Evolutionary conservation across 2,888 invertebrate genomes (phyloP).

Genomic region (Tiliacea aurago): DNA sequence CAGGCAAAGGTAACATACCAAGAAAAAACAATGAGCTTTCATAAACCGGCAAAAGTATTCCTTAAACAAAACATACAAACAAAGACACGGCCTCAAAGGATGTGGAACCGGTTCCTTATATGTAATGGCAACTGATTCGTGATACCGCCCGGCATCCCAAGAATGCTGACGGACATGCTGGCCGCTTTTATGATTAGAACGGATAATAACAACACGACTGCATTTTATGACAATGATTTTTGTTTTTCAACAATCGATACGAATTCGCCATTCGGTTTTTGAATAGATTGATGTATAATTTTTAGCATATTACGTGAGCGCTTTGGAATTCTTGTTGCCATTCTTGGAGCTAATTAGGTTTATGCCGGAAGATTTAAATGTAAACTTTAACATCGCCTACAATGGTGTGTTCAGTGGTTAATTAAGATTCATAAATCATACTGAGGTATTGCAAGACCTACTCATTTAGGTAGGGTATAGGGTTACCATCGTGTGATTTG

Average conservation of each 20-base stretch:
- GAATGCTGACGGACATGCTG: slow-evolving; percentile 73
- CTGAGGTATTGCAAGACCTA: background rate
- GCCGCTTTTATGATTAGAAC: slow-evolving; percentile 63
- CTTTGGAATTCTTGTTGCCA: slow-evolving; percentile 37
- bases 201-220: slow-evolving; percentile 63
- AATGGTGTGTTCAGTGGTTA: slow-evolving; percentile 21
- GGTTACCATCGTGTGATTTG: too few relatives aligned
- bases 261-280: slow-evolving; percentile 40
- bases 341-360: slow-evolving; percentile 1
- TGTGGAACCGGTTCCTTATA: slow-evolving; percentile 79
- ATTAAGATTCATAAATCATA: background rate
- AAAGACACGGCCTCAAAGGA: slow-evolving; percentile 76
- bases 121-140: slow-evolving; percentile 69
- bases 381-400: slow-evolving; percentile 19
- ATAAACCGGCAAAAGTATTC: slow-evolving; percentile 61
- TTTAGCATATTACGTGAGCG: slow-evolving; percentile 31
- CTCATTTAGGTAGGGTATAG: background rate
- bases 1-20: slow-evolving; percentile 10
- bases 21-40: slow-evolving; percentile 46
- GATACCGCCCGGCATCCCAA: slow-evolving; percentile 72
- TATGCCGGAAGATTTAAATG: slow-evolving; percentile 29
- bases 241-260: slow-evolving; percentile 33
- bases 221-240: slow-evolving; percentile 59
- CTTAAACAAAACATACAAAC: slow-evolving; percentile 72
- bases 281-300: slow-evolving; percentile 28